Base-by-base conservation (phyloP, 2,797 vertebrate genomes). In the Poeciliopsis gracilis region DNA sequence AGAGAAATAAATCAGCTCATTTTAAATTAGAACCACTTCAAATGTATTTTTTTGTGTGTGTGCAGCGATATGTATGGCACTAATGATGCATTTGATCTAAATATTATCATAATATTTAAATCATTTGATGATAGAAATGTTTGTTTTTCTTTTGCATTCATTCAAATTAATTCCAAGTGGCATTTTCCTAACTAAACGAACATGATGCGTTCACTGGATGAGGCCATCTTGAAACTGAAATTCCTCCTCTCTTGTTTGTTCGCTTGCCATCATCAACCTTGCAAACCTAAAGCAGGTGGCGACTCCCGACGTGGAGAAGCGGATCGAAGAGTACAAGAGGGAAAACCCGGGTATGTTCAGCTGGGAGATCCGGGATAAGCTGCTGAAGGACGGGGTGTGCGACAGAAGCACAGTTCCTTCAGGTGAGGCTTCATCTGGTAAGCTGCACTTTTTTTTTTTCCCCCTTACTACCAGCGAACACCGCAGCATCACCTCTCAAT, bases 291-390 rank as follows among this genome's bases (percentile, higher is more conserved):
- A 99, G 98, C 98, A 99, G 97, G 98, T 99, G 82, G 97, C 98
- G 81, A 99, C 98, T 91, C 97, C 98, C 13, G 98, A 99, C 83
- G 98, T 99, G 91, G 98, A 99, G 94, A 99, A 98, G 90, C 96
- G 98, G 90, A 99, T 99, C 66, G 98, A 99, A 92, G 98, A 99
- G 77, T 99, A 99, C 95, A 99, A 99, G 92, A 91, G 98, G 43
- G 98, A 99, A 63, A 99, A 99, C 88, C 96, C 98, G 0, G 98
- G 97, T 4, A 99, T 99, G 98, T 99, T 99, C 94, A 99, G 98
- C 92, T 99, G 98, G 98, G 98, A 99, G 94, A 99, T 99, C 95
- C 96, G 98, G 74, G 98, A 99, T 94, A 95, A 97, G 83, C 96
- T 99, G 89, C 96, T 99, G 86, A 99, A 99, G 93, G 98, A 99